phyloP scores from a whole-genome alignment of 2,113 vertebrate species.

The Centropus bengalensis region DNA sequence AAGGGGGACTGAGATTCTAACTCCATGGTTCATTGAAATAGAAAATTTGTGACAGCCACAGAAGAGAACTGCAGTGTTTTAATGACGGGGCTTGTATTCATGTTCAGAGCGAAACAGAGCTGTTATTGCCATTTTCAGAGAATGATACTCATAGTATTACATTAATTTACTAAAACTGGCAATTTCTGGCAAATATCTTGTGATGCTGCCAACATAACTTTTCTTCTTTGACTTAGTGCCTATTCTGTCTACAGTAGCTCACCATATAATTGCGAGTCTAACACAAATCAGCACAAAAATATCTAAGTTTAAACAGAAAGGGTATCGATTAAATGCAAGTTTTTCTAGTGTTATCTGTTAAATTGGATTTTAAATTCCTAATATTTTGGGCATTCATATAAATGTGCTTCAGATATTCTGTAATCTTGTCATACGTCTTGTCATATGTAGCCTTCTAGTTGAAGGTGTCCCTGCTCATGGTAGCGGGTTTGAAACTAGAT shows the following conservation, averaged over 20 bases:
- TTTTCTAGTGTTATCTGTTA: not conserved
- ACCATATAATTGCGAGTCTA: not conserved
- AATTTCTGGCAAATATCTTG: rapidly evolving
- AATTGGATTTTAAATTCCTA: not conserved
- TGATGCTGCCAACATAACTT: not conserved
- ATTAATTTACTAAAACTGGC: not conserved
- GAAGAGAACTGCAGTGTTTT: rapidly evolving
- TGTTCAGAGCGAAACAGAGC: not conserved
- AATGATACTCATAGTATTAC: not conserved
- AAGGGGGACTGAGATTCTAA: not conserved
- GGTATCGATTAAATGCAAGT: not conserved
- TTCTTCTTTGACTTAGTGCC: not conserved
- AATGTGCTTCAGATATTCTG: not conserved
- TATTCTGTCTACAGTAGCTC: not conserved
- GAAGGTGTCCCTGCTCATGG: too few relatives aligned
- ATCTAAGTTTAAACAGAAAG: not conserved
- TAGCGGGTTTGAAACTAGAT: too few relatives aligned
- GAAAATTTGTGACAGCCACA: not conserved
- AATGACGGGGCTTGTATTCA: not conserved
- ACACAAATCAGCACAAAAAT: not conserved
- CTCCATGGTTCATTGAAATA: not conserved
- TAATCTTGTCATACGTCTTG: not conserved
- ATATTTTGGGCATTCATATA: not conserved
- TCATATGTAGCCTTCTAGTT: too few relatives aligned
- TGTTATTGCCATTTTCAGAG: not conserved